A percentile compares a stretch with the other conserved stretches of the same genome.
Evolutionary conservation across 2,888 invertebrate genomes (phyloP).

Genomic region (Argyresthia albistria): DNA sequence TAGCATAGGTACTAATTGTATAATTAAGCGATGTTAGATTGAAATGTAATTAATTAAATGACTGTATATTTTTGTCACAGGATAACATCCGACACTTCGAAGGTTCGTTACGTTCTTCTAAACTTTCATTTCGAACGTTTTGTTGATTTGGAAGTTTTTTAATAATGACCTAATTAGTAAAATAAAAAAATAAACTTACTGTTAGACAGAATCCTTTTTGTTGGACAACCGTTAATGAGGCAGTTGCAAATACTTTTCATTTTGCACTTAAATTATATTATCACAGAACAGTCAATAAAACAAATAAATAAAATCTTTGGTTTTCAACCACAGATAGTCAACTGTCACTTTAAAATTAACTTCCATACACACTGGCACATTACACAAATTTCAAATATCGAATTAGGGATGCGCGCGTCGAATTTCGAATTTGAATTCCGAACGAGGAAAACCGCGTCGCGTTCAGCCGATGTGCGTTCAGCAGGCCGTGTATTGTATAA

Average conservation of each 20-base stretch:
- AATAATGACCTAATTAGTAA: background rate
- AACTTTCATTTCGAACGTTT: no score
- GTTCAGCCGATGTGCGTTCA: conserved; percentile 40
- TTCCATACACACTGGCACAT: conserved; percentile 12
- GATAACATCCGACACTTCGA: no score
- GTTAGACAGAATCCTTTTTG: conserved; percentile 15
- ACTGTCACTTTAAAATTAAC: conserved; percentile 17
- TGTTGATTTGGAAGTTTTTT: no score
- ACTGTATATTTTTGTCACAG: no score
- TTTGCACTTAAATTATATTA: conserved; percentile 24
- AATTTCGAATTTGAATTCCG: conserved; percentile 1
- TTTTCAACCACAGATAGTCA: conserved; percentile 26
- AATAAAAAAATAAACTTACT: background rate
- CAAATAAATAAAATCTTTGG: conserved; percentile 28
- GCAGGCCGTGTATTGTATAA: conserved; percentile 57
- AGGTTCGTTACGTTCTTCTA: no score
- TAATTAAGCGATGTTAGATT: no score
- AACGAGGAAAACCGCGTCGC: conserved; percentile 4
- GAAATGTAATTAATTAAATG: no score
- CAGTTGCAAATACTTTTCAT: conserved; percentile 1
- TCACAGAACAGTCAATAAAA: conserved; percentile 33
- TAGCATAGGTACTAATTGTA: no score
- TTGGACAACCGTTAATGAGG: conserved; percentile 32
- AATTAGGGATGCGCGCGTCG: no score
- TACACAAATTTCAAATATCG: background rate